Evolutionary conservation across 2,113 vertebrate genomes (phyloP), one percentile per base, ranked within the genome.

Genomic region (Dascyllus trimaculatus): DNA sequence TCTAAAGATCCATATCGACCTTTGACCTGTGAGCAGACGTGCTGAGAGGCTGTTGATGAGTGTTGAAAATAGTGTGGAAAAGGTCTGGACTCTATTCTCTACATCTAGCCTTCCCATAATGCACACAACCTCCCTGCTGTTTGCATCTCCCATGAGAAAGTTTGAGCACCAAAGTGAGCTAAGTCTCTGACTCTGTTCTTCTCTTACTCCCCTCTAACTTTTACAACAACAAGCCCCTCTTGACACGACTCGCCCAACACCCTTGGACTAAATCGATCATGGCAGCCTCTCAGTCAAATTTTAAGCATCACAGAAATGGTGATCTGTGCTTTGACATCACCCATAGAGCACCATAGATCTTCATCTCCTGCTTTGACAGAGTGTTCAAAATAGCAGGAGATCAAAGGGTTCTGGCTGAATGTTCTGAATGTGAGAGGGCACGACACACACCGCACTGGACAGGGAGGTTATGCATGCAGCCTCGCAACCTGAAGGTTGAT

Each of bases 371-470:
- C 71, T 92, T 48, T 80, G 84, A 85, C 82, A 68, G 10, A 13
- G 25, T 40, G 76, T 71, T 71, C 68, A 75, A 86, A 89, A 92
- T 88, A 88, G 86, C 78, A 21, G 35, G 24, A 75, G 82, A 90
- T 93, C 80, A 91, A 88, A 91, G 83, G 24, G 75, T 60, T 60
- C n/a, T 40, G 60, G 21, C 11, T 80, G 77, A 85, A 81, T 76
- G 81, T 71, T 81, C 11, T 72, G 71, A 78, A 85, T 84, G 73
- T 61, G 77, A 11, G 54, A 84, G 73, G 85, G 71, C 78, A 61
- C 15, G 43, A 80, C 80, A 71, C 22, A 5, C 38, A 14, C 53
- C 2, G 6, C 29, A 2, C 48, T 13, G 32, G 61, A 69, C 63
- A 19, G 57, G 25, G 48, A 68, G 68, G 66, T 78, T 78, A 66